phyloP scores from a whole-genome alignment of 2,113 vertebrate species.

The Pithys albifrons region DNA sequence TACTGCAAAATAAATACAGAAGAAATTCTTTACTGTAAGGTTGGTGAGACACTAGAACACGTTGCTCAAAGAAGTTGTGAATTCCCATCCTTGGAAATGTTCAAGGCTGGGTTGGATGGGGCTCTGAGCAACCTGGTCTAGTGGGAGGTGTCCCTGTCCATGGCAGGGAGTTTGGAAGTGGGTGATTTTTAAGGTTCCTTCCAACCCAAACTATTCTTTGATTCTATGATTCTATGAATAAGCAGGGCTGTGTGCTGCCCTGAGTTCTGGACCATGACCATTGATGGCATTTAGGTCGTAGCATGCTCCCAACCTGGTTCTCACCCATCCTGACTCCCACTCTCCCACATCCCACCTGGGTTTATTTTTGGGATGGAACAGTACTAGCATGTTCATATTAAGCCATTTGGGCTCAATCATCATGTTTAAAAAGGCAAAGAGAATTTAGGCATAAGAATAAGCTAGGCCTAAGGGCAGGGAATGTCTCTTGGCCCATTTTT shows the following conservation, averaged over 20 bases:
- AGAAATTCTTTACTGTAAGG: not conserved
- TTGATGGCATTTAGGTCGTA: not conserved
- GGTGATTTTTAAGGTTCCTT: not conserved
- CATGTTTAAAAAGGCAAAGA: not conserved
- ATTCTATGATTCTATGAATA: not conserved
- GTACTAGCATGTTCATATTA: not conserved
- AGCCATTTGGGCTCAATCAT: not conserved
- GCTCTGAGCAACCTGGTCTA: not conserved
- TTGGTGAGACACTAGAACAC: not conserved
- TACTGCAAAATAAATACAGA: not conserved
- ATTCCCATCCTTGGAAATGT: not conserved
- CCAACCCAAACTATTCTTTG: not conserved
- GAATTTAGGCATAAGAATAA: not conserved
- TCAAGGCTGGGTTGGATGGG: not conserved
- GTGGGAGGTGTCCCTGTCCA: not conserved
- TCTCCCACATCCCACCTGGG: not conserved
- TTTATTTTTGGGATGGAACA: not conserved
- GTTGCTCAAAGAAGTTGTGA: not conserved
- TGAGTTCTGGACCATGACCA: not conserved
- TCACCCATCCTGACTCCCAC: not conserved
- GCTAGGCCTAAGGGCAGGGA: not conserved
- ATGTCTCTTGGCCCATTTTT: not conserved
- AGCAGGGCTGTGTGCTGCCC: not conserved
- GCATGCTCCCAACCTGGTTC: not conserved
- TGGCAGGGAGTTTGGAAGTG: not conserved